Base-by-base conservation (phyloP, 2,113 vertebrate genomes). In the Tachycineta bicolor region DNA sequence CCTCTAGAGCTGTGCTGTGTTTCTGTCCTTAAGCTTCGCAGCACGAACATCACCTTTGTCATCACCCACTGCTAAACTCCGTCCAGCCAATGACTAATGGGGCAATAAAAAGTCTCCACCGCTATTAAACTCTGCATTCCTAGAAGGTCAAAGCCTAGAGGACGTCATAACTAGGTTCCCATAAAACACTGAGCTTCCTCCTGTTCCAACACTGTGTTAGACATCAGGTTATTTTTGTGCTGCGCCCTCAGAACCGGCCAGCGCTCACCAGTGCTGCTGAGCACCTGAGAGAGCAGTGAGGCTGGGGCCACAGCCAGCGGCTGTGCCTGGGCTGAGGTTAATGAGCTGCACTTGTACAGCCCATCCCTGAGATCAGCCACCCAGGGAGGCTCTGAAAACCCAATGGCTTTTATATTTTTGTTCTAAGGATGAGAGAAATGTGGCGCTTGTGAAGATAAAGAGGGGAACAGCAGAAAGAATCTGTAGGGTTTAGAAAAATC, bases 91-190 rank as follows among this genome's bases (percentile, higher is more conserved):
- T 80, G 67, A 55, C 83, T 90, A 53, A 80, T n/a, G 68, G 50
- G 28, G 26, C 56, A 83, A 68, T 83, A 69, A 90, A 85, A 96
- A 70, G 9, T 41, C 65, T 93, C 49, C 44, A 71, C 6, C n/a
- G 21, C 60, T 56, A 67, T 64, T 85, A 77, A 84, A 60, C 62
- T 71, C 65, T 56, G 37, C 41, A 41, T 89, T 93, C 69, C 62
- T 52, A 52, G 56, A 59, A 58, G 62, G 91, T 77, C 89, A 83
- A 33, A 83, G 70, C 64, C 76, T 76, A 29, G 52, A 94, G 64
- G 47, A 84, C 26, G 33, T 84, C 33, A 28, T 68, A 69, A 76
- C 53, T 37, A 47, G 44, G 52, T 67, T 82, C 7, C 1, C 50
- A 11, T 65, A 49, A 91, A 60, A 63, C 43, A 52, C 20, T 5